Conservation (phyloP, 2,888 invertebrate species). For the Thecocarcelia acutangulata region DNA sequence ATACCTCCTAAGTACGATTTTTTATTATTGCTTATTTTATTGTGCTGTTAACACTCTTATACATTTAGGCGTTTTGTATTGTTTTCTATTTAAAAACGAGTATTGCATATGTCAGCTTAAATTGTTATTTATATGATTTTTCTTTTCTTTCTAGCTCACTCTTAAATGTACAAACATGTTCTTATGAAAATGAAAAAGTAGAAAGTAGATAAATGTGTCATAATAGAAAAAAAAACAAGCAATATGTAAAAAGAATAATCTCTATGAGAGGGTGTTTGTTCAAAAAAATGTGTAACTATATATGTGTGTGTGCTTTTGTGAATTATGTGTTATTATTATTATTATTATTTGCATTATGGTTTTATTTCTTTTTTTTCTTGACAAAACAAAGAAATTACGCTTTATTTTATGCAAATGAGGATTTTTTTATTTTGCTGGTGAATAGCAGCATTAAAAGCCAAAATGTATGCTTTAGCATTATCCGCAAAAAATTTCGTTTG, state of each 20-base stretch:
- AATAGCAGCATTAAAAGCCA: constrained; percentile 28
- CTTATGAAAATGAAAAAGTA: constrained; percentile 11
- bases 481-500: background rate
- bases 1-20: constrained; percentile 54
- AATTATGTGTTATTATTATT: constrained; percentile 50
- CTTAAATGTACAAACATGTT: constrained; percentile 1
- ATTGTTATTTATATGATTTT: constrained; percentile 66
- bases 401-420: constrained; percentile 49
- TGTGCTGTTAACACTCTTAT: constrained; percentile 49
- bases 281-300: background rate
- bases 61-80: constrained; percentile 61
- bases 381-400: constrained; percentile 27
- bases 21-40: constrained; percentile 31
- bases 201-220: constrained; percentile 68
- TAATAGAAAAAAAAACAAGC: constrained; percentile 27
- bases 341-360: constrained; percentile 50
- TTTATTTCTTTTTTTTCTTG: background rate
- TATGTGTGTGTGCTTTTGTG: constrained; percentile 30
- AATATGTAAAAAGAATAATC: constrained; percentile 17
- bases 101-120: constrained; percentile 69
- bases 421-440: background rate
- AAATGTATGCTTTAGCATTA: constrained; percentile 41
- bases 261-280: constrained; percentile 7
- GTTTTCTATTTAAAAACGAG: constrained; percentile 59
- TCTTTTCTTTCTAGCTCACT: background rate